phyloP scores from a whole-genome alignment of 1,140 invertebrate species.

The Drosophila neocordata region DNA sequence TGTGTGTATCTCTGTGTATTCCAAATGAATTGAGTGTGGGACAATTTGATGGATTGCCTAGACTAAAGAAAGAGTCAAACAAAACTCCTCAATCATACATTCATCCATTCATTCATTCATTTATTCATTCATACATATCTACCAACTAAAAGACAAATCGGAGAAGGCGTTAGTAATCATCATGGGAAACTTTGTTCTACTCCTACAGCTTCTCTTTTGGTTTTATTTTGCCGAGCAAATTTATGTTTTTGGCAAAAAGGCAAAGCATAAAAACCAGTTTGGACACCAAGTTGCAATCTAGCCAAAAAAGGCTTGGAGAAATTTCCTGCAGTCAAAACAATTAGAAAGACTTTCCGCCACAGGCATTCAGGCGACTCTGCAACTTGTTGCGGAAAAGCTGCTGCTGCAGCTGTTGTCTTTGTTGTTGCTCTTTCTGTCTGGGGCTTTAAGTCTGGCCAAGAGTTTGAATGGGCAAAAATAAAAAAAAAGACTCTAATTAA shows the following conservation, averaged over 20 bases:
- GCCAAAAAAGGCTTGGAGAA: slow-evolving; percentile 67
- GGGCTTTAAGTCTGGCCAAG: slow-evolving; percentile 7
- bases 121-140: slow-evolving; percentile 33
- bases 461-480: slow-evolving; percentile 45
- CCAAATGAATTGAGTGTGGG: slow-evolving; percentile 62
- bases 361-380: slow-evolving; percentile 27
- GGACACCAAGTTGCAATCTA: not conserved
- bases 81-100: slow-evolving; percentile 41
- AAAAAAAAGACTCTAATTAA: slow-evolving; percentile 68
- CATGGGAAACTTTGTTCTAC: not conserved
- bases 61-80: slow-evolving; percentile 10
- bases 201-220: not conserved
- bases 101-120: slow-evolving; percentile 34
- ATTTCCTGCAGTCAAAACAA: slow-evolving; percentile 72
- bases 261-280: slow-evolving; percentile 53
- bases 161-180: slow-evolving; percentile 40
- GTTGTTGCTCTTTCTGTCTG: not conserved
- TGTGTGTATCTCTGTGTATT: slow-evolving; percentile 18
- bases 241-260: slow-evolving; percentile 18
- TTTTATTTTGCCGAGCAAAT: slow-evolving; percentile 32
- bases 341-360: slow-evolving; percentile 46
- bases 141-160: slow-evolving; percentile 20
- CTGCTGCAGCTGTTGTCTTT: not conserved
- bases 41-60: slow-evolving; percentile 58
- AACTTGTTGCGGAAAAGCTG: slow-evolving; percentile 65